These are phyloP conservation scores for Ostrea denselamellosa DNA, from an alignment of 1,140 invertebrate species.

Conservation along the genomic window DNA sequence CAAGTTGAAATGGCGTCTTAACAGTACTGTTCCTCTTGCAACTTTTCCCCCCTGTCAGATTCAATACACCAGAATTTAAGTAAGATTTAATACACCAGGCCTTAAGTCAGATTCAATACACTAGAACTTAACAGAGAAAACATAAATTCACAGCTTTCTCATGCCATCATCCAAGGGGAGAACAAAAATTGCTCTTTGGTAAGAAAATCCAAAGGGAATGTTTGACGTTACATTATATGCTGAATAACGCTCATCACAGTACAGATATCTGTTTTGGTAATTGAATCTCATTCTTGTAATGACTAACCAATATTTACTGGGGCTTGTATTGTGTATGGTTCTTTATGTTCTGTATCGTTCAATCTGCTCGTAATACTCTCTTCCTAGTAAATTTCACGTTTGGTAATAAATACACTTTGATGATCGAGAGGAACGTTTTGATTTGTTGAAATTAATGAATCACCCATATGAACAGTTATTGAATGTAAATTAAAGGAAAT, in stretches of 20 bases:
- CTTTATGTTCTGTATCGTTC: background rate
- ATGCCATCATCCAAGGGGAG: too few relatives aligned
- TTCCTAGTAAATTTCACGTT: background rate
- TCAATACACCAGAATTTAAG: background rate
- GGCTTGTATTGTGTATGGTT: too few relatives aligned
- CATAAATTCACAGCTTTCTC: too few relatives aligned
- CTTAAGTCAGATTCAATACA: too few relatives aligned
- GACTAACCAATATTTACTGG: background rate
- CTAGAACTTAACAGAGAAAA: too few relatives aligned
- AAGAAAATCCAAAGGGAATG: too few relatives aligned
- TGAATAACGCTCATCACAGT: too few relatives aligned
- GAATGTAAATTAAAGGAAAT: slow-evolving; percentile 37
- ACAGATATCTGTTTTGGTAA: background rate
- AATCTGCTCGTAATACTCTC: background rate
- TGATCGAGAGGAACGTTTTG: background rate
- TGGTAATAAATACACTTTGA: slow-evolving; percentile 33
- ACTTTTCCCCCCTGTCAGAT: background rate
- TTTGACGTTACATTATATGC: too few relatives aligned
- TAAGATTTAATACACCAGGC: background rate
- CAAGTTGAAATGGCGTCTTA: background rate
- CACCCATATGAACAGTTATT: slow-evolving; percentile 27
- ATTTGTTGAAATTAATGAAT: slow-evolving; percentile 39
- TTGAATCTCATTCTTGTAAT: background rate
- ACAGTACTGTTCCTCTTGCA: background rate
- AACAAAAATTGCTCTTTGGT: too few relatives aligned